Evolutionary conservation across 1,140 invertebrate species (phyloP), one percentile per base, ranked within the genome.

Genomic region (Hycleus phaleratus): DNA sequence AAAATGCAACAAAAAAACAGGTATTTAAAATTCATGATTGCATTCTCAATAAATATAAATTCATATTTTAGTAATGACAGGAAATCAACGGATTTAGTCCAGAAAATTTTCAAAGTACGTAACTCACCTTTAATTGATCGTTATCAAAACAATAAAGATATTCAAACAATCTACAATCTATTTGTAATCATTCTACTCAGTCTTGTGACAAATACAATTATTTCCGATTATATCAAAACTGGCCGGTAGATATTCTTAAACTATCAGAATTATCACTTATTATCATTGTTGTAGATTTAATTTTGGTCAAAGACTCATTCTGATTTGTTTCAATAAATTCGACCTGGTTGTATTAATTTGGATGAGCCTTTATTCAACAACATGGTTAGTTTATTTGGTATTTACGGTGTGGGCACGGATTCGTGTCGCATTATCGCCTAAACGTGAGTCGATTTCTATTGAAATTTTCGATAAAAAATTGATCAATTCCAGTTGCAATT

Each of bases 111-210:
- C 70, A 66, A 80, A 4, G 65, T 76, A 9, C 76, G 90, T 51
- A 82, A 87, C 66, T 92, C 90, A 0, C 73, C 86, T 11, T 74
- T 93, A 56, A 93, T 89, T 2, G 86, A 88, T 32, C 76, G 94
- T 26, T 82, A 91, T 63, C 79, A 91, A 69, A 83, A 87, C 44
- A 53, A 43, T 53, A 81, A 83, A 54, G 90, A 95, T 72, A 85
- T 93, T 58, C 78, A 79, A 66, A 88, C 89, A 0, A 85, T 94
- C 53, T 89, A 91, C 70, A 85, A 94, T 73, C 85, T 93, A 49
- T 92, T 91, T 73, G 78, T 87, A n/a, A 85, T 85, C 43, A 86
- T 87, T 61, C 77, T 93, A 24, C 78, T 92, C 44, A 77, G 91
- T 45, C 78, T 92, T 53, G 78, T 88, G 46, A 71, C 90, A 26